A percentile compares a stretch with the other conserved stretches of the same genome.
These are phyloP conservation scores for Podabrus alpinus DNA, from an alignment of 2,888 invertebrate species.

Conservation along the genomic window DNA sequence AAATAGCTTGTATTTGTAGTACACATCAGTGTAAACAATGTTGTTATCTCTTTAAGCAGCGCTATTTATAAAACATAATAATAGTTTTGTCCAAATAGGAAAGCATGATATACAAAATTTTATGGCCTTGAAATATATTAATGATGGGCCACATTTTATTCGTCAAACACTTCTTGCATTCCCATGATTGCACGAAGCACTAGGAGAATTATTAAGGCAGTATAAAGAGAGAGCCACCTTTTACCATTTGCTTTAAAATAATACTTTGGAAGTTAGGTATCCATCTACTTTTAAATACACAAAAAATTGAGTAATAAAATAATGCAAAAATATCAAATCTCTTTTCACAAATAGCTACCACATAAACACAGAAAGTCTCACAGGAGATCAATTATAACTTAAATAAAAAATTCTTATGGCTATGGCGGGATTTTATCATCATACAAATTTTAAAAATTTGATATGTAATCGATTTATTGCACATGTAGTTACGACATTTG, in stretches of 20 bases:
- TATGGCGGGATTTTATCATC: background rate
- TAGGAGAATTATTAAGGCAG: background rate
- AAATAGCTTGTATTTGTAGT: background rate
- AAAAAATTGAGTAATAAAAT: background rate
- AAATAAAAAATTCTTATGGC: background rate
- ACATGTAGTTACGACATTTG: background rate
- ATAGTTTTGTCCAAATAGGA: background rate
- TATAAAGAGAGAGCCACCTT: background rate
- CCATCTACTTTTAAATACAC: background rate
- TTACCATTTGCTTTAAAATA: background rate
- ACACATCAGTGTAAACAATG: background rate
- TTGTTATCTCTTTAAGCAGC: background rate
- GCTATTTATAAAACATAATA: background rate
- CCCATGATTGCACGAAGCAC: background rate
- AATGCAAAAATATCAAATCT: background rate
- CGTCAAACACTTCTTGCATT: background rate
- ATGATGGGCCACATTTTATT: background rate
- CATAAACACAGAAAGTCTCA: background rate
- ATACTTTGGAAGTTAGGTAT: background rate
- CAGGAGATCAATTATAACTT: conserved; percentile 6
- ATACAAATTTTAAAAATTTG: background rate
- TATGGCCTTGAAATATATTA: background rate
- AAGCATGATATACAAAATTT: background rate
- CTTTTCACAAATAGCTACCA: conserved; percentile 4
- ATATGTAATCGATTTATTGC: background rate